Conservation (phyloP, 2,113 vertebrate species). For the Hucho hucho region DNA sequence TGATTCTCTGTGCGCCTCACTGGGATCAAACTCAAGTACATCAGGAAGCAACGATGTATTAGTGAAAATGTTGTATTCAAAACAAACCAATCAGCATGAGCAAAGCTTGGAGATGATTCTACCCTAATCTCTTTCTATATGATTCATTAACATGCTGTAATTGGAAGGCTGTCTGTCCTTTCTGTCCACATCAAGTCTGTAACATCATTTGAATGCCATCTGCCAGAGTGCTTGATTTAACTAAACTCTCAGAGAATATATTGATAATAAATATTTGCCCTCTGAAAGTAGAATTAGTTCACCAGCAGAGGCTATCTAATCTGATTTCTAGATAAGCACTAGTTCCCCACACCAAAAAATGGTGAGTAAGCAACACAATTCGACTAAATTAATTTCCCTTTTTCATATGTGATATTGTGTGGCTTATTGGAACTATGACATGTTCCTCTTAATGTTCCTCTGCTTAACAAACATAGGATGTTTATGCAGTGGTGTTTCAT, state of each 20-base stretch:
- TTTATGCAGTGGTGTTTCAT: not conserved
- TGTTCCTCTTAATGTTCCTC: not conserved
- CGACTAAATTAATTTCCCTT: too few relatives aligned
- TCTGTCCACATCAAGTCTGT: not conserved
- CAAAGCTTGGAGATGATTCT: not conserved
- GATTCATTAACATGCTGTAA: not conserved
- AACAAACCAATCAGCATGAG: not conserved
- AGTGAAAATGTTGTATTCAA: not conserved
- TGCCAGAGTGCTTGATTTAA: too few relatives aligned
- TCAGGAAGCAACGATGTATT: not conserved
- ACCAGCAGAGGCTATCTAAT: not conserved
- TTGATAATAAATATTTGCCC: too few relatives aligned
- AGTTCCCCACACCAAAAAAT: not conserved
- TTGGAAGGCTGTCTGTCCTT: not conserved
- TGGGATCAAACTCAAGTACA: not conserved
- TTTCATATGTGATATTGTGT: too few relatives aligned
- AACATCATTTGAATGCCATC: too few relatives aligned
- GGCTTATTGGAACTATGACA: not conserved
- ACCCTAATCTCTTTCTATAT: not conserved
- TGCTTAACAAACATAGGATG: not conserved
- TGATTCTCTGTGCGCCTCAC: too few relatives aligned
- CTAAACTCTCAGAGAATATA: too few relatives aligned
- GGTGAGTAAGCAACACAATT: not conserved
- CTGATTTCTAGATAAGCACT: not conserved
- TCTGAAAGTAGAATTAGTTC: too few relatives aligned